Percentiles rank a stretch among this genome's conserved stretches.
Conservation (phyloP, 2,888 invertebrate genomes). For the Agrotis segetum region DNA sequence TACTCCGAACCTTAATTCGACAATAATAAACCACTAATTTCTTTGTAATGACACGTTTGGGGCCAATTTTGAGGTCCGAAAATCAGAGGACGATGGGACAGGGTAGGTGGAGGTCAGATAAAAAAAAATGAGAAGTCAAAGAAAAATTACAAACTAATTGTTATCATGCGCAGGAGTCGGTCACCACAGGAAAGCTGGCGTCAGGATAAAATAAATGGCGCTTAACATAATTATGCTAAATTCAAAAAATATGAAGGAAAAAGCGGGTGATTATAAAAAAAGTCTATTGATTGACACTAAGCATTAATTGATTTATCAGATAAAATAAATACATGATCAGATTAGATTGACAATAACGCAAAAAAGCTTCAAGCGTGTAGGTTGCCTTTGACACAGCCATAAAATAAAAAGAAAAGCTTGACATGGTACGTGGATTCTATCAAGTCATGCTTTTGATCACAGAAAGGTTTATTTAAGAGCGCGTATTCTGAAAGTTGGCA, state of each 20-base stretch:
- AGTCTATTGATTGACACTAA: constrained; percentile 42
- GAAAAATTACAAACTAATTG: background rate
- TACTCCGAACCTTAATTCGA: constrained; percentile 78
- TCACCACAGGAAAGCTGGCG: background rate
- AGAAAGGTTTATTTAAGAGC: background rate
- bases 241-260: background rate
- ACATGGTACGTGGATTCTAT: constrained; percentile 8
- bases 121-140: constrained; percentile 11
- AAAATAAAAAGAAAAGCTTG: constrained; percentile 32
- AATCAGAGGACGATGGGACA: constrained; percentile 59
- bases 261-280: background rate
- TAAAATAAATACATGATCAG: constrained; percentile 46
- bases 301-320: constrained; percentile 50
- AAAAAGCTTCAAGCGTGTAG: constrained; percentile 28
- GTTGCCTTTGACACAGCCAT: constrained; percentile 34
- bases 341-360: constrained; percentile 42
- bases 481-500: no score
- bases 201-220: background rate
- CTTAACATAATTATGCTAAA: no score
- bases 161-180: background rate
- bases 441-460: constrained; percentile 19
- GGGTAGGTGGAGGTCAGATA: constrained; percentile 38
- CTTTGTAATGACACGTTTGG: constrained; percentile 79
- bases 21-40: constrained; percentile 81
- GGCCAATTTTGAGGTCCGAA: constrained; percentile 58